These are phyloP conservation scores for Dermochelys coriacea DNA, from an alignment of 2,797 vertebrate genomes.

Conservation along the genomic window DNA sequence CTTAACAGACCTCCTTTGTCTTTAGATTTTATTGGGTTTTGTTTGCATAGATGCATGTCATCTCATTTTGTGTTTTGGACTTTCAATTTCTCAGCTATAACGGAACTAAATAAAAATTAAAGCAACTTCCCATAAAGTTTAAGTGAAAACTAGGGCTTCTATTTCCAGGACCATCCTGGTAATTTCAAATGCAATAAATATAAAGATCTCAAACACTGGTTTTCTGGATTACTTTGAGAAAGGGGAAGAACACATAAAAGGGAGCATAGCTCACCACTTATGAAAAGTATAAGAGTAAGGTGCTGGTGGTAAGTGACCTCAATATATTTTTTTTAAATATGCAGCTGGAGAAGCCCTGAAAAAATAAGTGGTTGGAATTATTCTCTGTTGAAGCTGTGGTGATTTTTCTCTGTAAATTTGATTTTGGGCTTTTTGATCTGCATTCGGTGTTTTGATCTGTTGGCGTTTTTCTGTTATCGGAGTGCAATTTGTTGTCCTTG, in stretches of 20 bases:
- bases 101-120: no score
- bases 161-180: accelerated
- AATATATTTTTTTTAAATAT: background rate
- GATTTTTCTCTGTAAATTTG: background rate
- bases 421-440: background rate
- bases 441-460: background rate
- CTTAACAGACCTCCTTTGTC: background rate
- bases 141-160: background rate
- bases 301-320: background rate
- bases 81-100: background rate
- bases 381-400: background rate
- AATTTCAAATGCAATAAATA: background rate
- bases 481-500: background rate
- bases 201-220: background rate
- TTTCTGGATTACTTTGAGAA: background rate
- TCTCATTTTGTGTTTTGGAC: background rate
- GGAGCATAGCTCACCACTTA: background rate
- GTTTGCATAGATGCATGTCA: background rate
- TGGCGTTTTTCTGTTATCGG: background rate
- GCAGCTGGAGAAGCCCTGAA: background rate
- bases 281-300: background rate
- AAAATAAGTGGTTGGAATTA: background rate
- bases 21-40: background rate
- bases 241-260: background rate
- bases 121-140: background rate